Evolutionary conservation across 2,113 vertebrate genomes (phyloP).

Genomic region (Cepphus grylle): DNA sequence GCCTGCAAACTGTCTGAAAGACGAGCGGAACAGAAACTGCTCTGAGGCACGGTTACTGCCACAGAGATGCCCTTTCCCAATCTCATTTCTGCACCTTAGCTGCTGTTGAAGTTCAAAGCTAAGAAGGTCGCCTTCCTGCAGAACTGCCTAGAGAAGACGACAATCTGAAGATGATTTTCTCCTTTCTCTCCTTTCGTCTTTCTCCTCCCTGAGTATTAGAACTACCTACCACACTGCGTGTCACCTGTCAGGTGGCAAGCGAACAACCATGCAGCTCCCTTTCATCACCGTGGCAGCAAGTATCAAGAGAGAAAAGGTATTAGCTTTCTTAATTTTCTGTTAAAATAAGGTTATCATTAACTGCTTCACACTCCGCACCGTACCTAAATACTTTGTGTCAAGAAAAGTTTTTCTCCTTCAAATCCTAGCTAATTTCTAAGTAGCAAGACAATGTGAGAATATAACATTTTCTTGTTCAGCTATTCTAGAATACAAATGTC

Average conservation of each 20-base stretch:
- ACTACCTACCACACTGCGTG: not conserved
- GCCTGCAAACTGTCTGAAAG: conserved; percentile 21
- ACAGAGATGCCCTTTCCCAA: not conserved
- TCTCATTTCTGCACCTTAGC: not conserved
- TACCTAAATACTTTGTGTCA: not conserved
- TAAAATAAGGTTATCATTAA: not conserved
- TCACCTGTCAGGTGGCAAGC: not conserved
- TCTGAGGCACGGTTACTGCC: not conserved
- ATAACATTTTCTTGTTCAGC: not conserved
- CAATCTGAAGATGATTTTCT: not conserved
- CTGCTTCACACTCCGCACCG: not conserved
- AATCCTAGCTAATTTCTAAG: not conserved
- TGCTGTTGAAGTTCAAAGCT: not conserved
- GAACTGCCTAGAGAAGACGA: not conserved
- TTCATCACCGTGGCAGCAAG: not conserved
- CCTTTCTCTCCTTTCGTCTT: not conserved
- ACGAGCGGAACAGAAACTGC: conserved; percentile 5
- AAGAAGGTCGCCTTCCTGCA: not conserved
- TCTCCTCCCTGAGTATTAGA: not conserved
- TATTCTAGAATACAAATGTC: not conserved
- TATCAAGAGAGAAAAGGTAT: not conserved
- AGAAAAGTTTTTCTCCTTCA: not conserved
- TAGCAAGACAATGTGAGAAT: not conserved
- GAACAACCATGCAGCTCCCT: not conserved
- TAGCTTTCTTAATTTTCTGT: not conserved